These are phyloP conservation scores for Phthorimaea operculella DNA, from an alignment of 1,140 invertebrate species.

Conservation along the genomic window DNA sequence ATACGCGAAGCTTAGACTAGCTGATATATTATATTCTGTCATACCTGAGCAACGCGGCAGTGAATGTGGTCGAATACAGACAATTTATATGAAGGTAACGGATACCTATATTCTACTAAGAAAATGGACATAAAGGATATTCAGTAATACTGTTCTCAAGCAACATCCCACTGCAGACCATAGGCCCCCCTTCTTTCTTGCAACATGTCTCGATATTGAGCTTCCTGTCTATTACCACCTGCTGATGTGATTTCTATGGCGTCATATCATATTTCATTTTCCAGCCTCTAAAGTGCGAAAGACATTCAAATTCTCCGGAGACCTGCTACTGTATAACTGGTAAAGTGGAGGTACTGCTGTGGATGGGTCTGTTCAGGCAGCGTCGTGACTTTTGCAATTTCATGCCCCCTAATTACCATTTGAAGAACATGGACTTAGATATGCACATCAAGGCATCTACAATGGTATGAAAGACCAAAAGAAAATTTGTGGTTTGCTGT, in stretches of 20 bases:
- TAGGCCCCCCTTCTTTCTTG: too few relatives aligned
- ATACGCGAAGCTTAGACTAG: conserved; percentile 29
- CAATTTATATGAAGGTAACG: conserved; percentile 37
- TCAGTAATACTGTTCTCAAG: too few relatives aligned
- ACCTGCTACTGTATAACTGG: conserved; percentile 37
- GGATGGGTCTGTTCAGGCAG: conserved; percentile 44
- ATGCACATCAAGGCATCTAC: conserved; percentile 26
- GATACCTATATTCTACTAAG: neutral
- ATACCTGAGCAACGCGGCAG: conserved; percentile 38
- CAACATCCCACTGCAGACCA: too few relatives aligned
- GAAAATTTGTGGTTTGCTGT: too few relatives aligned
- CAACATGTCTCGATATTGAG: too few relatives aligned
- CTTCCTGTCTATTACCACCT: too few relatives aligned
- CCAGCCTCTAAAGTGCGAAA: conserved; percentile 47
- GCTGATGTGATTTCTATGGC: too few relatives aligned
- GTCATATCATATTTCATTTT: too few relatives aligned
- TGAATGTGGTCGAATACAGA: conserved; percentile 38
- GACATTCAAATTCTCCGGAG: conserved; percentile 27
- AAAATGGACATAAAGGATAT: too few relatives aligned
- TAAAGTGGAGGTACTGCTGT: conserved; percentile 40
- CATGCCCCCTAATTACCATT: conserved; percentile 32
- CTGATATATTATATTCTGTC: conserved; percentile 36
- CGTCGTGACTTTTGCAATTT: conserved; percentile 26
- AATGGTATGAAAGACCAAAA: too few relatives aligned
- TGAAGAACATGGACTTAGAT: conserved; percentile 32